These are phyloP conservation scores for Trichogramma evanescens DNA, from an alignment of 2,888 invertebrate species.

Conservation along the genomic window DNA sequence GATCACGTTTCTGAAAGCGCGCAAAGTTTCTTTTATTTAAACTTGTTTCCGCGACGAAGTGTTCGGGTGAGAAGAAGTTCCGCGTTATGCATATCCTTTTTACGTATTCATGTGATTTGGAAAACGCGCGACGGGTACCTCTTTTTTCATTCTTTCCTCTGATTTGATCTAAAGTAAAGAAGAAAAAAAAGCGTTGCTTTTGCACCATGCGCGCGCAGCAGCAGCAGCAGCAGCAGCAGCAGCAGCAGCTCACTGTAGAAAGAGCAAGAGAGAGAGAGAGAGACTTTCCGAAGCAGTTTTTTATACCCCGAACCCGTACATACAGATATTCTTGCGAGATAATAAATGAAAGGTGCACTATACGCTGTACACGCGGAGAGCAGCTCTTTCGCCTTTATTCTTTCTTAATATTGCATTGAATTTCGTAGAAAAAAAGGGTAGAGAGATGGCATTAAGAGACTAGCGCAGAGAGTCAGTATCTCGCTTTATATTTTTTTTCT, in stretches of 20 bases:
- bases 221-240: too few relatives aligned
- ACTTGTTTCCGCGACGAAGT: constrained; percentile 6
- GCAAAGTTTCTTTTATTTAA: background rate
- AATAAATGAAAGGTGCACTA: constrained; percentile 1
- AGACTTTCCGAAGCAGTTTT: constrained; percentile 12
- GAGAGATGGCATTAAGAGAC: too few relatives aligned
- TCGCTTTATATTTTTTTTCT: too few relatives aligned
- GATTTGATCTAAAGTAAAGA: constrained; percentile 13
- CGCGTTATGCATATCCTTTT: constrained; percentile 10
- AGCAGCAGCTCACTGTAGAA: too few relatives aligned
- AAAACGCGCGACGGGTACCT: background rate
- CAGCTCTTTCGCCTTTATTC: background rate
- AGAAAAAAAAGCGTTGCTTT: background rate
- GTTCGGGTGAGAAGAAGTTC: background rate
- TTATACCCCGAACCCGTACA: background rate
- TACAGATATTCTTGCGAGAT: constrained; percentile 2
- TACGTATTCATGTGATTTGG: constrained; percentile 6
- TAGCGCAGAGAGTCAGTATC: too few relatives aligned
- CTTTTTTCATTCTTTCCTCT: constrained; percentile 1
- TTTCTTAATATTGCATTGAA: constrained; percentile 1
- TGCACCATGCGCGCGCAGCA: background rate
- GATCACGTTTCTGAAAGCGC: too few relatives aligned
- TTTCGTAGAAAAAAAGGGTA: too few relatives aligned
- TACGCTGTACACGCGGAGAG: too few relatives aligned
- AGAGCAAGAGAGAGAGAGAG: background rate